Base-by-base conservation (phyloP, 2,888 invertebrate species). In the Glaucopsyche alexis region DNA sequence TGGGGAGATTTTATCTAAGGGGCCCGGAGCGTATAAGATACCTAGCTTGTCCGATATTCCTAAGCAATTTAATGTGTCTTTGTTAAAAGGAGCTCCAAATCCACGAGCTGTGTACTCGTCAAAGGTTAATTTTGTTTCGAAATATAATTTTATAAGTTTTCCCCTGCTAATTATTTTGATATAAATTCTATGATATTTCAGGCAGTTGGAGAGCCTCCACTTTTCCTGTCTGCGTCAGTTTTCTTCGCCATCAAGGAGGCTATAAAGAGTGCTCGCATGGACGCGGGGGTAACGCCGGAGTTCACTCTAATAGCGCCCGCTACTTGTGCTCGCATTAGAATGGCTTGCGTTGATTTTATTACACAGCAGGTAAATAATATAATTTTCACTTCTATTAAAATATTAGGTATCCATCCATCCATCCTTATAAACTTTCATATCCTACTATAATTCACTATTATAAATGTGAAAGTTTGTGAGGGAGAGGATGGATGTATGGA, bases 151-250 rank as follows among this genome's bases (percentile, higher is more conserved):
- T 16, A 16, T 7, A 16, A 52, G 19, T 11, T 9, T 19, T 5
- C 4, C 19, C 8, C 5, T 5, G 9, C 16, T 19, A 16, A 7
- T 2, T 19, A n/a, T 19, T 0, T 19, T 11, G 9, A 19, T 19
- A 55, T 4, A 19, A 19, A 19, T 55, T 11, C 1, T 7, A 42
- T 42, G 1, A 11, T 7, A 8, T 91, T 92, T 49, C 80, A 98
- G 97, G 99, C 98, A 75, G 95, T 99, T 16, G 99, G 99, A 0
- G 99, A 99, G 86, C 99, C 99, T 0, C 99, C 99, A 0, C 88
- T 99, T 3, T 98, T 98, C 84, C 93, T 98, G 65, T 97, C 98
- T 0, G 94, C 96, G 8, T 96, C 98, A 0, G 95, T 95, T 0
- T 97, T 96, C 85, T 98, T 97, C 83, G 99, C 98, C 0, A 97